A percentile compares a stretch with the other conserved stretches of the same genome.
Conservation (phyloP, 1,140 invertebrate genomes). For the Drosophila pallidifrons region DNA sequence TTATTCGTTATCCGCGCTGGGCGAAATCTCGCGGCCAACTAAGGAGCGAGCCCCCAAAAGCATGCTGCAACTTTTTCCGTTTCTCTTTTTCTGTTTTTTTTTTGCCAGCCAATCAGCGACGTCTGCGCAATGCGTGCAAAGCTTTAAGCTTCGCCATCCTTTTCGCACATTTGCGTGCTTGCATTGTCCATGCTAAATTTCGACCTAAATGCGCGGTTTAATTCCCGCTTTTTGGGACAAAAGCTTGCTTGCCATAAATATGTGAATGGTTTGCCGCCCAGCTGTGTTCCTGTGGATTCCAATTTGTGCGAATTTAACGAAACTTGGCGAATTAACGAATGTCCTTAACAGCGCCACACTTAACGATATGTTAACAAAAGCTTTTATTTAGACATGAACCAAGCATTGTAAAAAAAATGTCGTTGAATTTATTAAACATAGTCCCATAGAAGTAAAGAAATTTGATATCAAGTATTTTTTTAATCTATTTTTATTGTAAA, state of each 20-base stretch:
- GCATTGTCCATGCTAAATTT: conserved; percentile 13
- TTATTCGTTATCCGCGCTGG: conserved; percentile 41
- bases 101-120: not conserved
- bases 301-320: conserved; percentile 10
- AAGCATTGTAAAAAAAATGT: not conserved
- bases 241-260: conserved; percentile 20
- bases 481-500: too few species aligned
- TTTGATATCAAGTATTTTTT: too few species aligned
- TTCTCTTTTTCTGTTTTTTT: conserved; percentile 19
- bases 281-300: conserved; percentile 11
- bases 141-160: not conserved
- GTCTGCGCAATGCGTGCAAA: conserved; percentile 21
- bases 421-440: not conserved
- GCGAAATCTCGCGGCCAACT: conserved; percentile 70
- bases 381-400: conserved; percentile 3
- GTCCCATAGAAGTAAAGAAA: too few species aligned
- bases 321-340: not conserved
- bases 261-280: not conserved
- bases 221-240: conserved; percentile 28
- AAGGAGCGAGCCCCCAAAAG: conserved; percentile 34
- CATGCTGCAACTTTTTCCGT: conserved; percentile 29
- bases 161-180: not conserved
- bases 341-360: conserved; percentile 11
- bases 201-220: conserved; percentile 22
- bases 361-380: conserved; percentile 14